Base-by-base conservation (phyloP, 2,888 invertebrate genomes). In the Cosmorhoe ocellata region DNA sequence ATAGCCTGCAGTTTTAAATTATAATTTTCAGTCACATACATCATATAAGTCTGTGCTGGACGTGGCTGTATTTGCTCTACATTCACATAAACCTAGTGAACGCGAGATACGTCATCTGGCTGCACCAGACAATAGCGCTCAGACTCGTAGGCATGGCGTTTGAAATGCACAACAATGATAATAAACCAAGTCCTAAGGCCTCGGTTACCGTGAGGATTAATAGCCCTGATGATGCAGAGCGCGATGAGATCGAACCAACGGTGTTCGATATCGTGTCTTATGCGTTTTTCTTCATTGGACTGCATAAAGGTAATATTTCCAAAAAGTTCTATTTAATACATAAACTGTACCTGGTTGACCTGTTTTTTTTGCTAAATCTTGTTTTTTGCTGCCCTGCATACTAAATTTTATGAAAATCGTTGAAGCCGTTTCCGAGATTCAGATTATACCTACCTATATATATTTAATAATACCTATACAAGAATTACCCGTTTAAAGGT, bases 131-230 rank as follows among this genome's bases (percentile, higher is more conserved):
- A 58, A 83, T 97, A 56, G 96, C 97, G 1, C 81, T 98, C 6
- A 93, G 96, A 75, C 91, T 97, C 60, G 94, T 96, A 2, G 97
- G 97, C 0, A 75, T 98, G 44, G 95, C 96, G 1, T 97, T 95
- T 76, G 97, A 98, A 85, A 85, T 97, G 74, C 67, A 71, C 69
- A 69, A 69, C 61, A 69, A 59, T 7, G 2, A 18, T 18, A 70
- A 70, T 7, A 71, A 61, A 46, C 9, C 36, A 3, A 68, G 56
- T 41, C 11, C 32, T 59, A 85, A 77, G 56, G 73, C 79, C 3
- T 13, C 51, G 0, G 51, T 58, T 3, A 39, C 54, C 9, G 40
- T 56, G 11, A 68, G 58, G 61, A 10, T 57, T 12, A 49, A 51
- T 8, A 47, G 58, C 5, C 40, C 40, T 12, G 66, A 79, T 6